phyloP scores from a whole-genome alignment of 2,797 vertebrate species.

The Acrossocheilus fasciatus region DNA sequence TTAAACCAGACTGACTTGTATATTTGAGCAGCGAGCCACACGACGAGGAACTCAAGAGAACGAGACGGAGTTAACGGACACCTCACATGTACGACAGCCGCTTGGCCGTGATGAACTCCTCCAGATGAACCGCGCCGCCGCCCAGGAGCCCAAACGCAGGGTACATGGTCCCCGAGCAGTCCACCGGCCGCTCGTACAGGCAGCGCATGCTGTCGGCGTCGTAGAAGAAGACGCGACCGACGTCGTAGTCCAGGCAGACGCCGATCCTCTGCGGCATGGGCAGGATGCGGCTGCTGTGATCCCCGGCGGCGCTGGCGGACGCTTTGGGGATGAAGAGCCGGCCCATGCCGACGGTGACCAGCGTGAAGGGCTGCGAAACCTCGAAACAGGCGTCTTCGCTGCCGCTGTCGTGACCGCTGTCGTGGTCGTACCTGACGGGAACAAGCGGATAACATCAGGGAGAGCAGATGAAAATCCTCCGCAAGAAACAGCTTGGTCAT shows the following conservation, averaged over 20 bases:
- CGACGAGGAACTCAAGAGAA: conserved; percentile 40
- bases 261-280: conserved; percentile 88
- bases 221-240: conserved; percentile 89
- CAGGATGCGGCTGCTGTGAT: conserved; percentile 83
- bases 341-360: conserved; percentile 94
- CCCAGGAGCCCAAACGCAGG: conserved; percentile 96
- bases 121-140: conserved; percentile 86
- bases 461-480: too few relatives aligned
- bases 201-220: conserved; percentile 91
- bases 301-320: conserved; percentile 75
- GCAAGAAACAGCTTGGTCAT: too few relatives aligned
- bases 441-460: background rate
- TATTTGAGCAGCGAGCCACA: conserved; percentile 57
- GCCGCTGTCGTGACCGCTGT: conserved; percentile 97
- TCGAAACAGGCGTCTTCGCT: conserved; percentile 93
- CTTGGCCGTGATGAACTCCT: conserved; percentile 84
- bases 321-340: conserved; percentile 92
- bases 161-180: conserved; percentile 94
- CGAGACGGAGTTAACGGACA: conserved; percentile 25
- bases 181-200: conserved; percentile 93
- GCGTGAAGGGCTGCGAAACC: conserved; percentile 89
- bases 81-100: conserved; percentile 79
- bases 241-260: conserved; percentile 91
- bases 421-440: conserved; percentile 89
- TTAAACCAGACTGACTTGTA: conserved; percentile 60